Evolutionary conservation across 1,140 invertebrate species (phyloP), one percentile per base, ranked within the genome.

Genomic region (Ceratitis capitata): DNA sequence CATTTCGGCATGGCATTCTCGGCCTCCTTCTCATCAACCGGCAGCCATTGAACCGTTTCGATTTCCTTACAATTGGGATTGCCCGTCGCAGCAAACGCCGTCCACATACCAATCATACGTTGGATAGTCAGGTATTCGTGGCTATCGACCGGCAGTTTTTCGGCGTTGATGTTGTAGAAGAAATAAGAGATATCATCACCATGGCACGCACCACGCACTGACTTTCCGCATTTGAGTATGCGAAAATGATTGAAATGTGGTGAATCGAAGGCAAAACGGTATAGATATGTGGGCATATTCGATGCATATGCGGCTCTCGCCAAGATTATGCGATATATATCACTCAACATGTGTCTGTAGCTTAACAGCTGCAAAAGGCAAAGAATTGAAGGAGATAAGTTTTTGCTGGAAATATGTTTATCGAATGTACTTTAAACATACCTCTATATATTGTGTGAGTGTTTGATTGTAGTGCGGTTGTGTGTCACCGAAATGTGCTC

Each of bases 141-240:
- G 0, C 89, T 85, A 5, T 86, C 84, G 19, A 86, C 86, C 2
- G 82, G 82, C 29, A 89, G 58, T 12, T 87, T 90, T 0, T 69
- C 51, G 0, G 89, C 84, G 12, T 87, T 82, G 1, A 86, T 12
- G 83, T 86, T 87, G 86, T 92, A 92, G 87, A 95, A 95, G 19
- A 95, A 86, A 88, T 95, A 95, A 61, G 94, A 94, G 0, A 95
- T 47, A 84, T 95, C 95, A 85, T 95, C 95, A 0, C 92, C 93
- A 88, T 95, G 95, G 85, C 92, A 92, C 3, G 93, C 92, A 0
- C 90, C 90, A 3, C 89, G 88, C 16, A 88, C 85, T 0, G 23
- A 74, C 2, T 86, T 84, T 2, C 88, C 89, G 49, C 89, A 91
- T n/a, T 88, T 88, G 32, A 93, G 89, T 53, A 92, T 84, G 29